Evolutionary conservation across 2,888 invertebrate genomes (phyloP).

Genomic region (Caenorhabditis doughertyi): DNA sequence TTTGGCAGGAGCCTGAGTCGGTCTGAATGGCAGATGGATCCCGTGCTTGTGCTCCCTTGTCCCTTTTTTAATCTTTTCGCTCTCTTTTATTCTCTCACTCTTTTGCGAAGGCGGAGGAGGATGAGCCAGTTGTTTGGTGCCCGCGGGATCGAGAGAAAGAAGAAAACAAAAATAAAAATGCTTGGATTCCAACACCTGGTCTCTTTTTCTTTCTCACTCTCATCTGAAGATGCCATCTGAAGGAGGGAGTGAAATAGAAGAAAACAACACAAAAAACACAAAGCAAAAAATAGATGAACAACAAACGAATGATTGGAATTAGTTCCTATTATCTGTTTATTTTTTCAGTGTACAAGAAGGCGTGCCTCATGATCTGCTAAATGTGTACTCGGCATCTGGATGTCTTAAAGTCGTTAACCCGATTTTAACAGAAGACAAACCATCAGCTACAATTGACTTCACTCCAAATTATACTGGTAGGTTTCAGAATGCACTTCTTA

Average conservation of each 20-base stretch:
- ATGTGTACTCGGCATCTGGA: conserved; percentile 42
- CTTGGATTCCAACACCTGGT: conserved; percentile 54
- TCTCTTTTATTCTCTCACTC: conserved; percentile 1
- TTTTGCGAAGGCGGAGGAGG: conserved; percentile 56
- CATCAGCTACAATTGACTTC: conserved; percentile 40
- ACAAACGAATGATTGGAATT: conserved; percentile 31
- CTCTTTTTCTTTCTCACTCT: conserved; percentile 21
- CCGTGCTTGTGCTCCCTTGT: conserved; percentile 29
- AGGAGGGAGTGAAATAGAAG: background rate
- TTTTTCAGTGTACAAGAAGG: conserved; percentile 50
- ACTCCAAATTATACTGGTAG: conserved; percentile 52
- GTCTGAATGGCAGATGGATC: conserved; percentile 54
- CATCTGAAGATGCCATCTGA: background rate
- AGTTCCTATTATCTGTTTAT: conserved; percentile 26
- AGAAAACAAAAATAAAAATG: conserved; percentile 59
- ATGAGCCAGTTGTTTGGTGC: conserved; percentile 57
- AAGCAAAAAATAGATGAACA: conserved; percentile 9
- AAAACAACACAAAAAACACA: conserved; percentile 21
- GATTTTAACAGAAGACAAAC: conserved; percentile 38
- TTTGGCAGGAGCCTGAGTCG: conserved; percentile 36
- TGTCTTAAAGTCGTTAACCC: conserved; percentile 31
- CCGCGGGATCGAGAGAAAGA: conserved; percentile 42
- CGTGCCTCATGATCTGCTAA: conserved; percentile 50
- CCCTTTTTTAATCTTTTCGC: conserved; percentile 13
- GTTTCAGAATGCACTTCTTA: background rate